Percentiles rank a stretch among this genome's conserved stretches.
phyloP scores from a whole-genome alignment of 2,113 vertebrate genomes.

The Raja brachyura region DNA sequence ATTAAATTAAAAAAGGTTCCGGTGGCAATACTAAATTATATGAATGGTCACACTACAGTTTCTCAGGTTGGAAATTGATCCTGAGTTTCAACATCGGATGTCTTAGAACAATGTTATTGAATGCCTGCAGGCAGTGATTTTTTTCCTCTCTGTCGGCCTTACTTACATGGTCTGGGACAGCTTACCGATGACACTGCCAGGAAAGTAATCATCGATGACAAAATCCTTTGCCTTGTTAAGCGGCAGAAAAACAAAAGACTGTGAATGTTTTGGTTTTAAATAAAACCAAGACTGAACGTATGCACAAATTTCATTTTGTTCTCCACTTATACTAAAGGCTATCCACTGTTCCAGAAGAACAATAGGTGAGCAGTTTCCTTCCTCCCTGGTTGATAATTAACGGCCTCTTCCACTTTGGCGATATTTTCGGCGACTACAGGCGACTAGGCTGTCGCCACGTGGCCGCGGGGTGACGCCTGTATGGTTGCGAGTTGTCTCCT shows the following conservation, averaged over 20 bases:
- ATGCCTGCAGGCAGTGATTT: not conserved
- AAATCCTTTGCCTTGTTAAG: not conserved
- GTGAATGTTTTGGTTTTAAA: not conserved
- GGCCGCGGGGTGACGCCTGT: no score
- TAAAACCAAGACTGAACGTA: not conserved
- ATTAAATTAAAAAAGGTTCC: not conserved
- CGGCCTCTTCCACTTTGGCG: no score
- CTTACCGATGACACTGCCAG: not conserved
- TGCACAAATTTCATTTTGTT: not conserved
- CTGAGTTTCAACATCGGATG: no score
- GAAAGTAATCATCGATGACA: no score
- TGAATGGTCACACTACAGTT: no score
- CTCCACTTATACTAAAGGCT: not conserved
- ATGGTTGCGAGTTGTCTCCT: no score
- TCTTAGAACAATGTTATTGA: not conserved
- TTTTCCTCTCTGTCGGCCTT: not conserved
- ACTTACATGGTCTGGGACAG: not conserved
- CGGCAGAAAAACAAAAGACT: not conserved
- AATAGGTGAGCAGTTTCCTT: conserved; percentile 13
- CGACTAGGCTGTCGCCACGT: no score
- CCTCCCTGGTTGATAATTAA: not conserved
- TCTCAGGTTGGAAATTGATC: not conserved
- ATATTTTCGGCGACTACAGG: no score
- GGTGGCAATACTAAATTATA: not conserved
- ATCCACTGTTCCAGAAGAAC: not conserved